Conservation (phyloP, 2,888 invertebrate species). For the Teinopalpus imperialis region DNA sequence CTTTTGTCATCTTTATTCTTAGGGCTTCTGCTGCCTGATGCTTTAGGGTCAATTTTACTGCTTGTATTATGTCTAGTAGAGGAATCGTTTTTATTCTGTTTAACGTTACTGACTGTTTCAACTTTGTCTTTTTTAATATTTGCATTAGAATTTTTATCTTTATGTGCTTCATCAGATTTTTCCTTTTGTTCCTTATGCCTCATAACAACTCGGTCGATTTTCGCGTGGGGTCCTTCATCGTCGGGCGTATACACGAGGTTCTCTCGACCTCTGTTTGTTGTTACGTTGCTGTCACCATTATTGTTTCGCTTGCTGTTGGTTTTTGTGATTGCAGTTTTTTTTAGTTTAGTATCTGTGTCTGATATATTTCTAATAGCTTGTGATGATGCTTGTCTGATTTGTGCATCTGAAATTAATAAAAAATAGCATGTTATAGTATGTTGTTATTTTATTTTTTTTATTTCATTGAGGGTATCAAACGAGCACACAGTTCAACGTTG, state of each 20-base stretch:
- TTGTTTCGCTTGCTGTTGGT: conserved; percentile 20
- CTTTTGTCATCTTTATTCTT: conserved; percentile 16
- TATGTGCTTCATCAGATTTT: conserved; percentile 23
- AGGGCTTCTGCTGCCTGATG: conserved; percentile 16
- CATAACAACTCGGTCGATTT: conserved; percentile 65
- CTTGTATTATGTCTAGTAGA: conserved; percentile 9
- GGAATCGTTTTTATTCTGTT: conserved; percentile 3
- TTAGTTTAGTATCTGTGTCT: conserved; percentile 50
- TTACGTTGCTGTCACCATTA: conserved; percentile 1
- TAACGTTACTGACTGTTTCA: not conserved
- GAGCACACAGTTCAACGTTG: too few species aligned
- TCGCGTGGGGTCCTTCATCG: conserved; percentile 56
- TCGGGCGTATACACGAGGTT: conserved; percentile 73
- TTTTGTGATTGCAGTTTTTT: conserved; percentile 50
- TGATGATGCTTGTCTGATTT: conserved; percentile 66
- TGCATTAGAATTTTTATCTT: conserved; percentile 8
- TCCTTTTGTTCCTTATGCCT: conserved; percentile 53
- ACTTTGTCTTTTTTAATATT: not conserved
- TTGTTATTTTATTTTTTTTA: too few species aligned
- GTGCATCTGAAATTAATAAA: conserved; percentile 48
- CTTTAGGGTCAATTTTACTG: not conserved
- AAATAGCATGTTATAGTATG: not conserved
- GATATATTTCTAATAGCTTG: conserved; percentile 58
- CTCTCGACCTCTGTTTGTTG: conserved; percentile 50
- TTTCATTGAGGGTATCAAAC: too few species aligned